Evolutionary conservation across 2,797 vertebrate species (phyloP), one percentile per base, ranked within the genome.

Genomic region (Microchirus variegatus): DNA sequence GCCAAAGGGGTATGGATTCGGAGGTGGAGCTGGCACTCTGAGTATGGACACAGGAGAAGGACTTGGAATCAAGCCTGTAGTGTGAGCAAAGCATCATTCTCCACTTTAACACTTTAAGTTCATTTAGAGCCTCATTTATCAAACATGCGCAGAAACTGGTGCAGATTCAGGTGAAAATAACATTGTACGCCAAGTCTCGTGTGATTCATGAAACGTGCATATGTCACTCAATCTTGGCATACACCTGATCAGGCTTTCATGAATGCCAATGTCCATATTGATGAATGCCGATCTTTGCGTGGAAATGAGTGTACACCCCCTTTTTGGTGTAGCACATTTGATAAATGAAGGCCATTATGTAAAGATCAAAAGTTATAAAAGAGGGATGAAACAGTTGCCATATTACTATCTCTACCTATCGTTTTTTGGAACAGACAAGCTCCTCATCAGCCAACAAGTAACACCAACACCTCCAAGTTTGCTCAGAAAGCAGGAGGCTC

Each of bases 1-100:
- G 3, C 97, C 97, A 56, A 99, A 99, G 91, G 97, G 97, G 83
- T 99, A 98, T 0, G 97, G 97, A 16, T 99, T 90, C 0, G 97
- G 97, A 45, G 93, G 94, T 48, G 97, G 97, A 40, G 96, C 96
- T 0, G 97, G 96, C 15, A 96, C 94, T 0, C 90, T 99, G 87
- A 98, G 94, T 78, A 99, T 93, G 44, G 97, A 98, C 91, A 94
- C 91, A 1, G 97, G 96, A 11, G 95, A 95, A 70, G 90, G 90
- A 14, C 91, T 98, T 65, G 97, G 96, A 54, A 97, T 98, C 86
- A 95, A 87, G 81, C 93, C 90, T 0, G 94, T 94, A 70, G 94
- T 82, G 97, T 98, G 85, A 96, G 95, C 9, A 38, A 59, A 38
- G 37, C n/a, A 19, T 2, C 12, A 6, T n/a, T 48, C 50, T 5